Conservation (phyloP, 2,888 invertebrate species). For the Empis livida region DNA sequence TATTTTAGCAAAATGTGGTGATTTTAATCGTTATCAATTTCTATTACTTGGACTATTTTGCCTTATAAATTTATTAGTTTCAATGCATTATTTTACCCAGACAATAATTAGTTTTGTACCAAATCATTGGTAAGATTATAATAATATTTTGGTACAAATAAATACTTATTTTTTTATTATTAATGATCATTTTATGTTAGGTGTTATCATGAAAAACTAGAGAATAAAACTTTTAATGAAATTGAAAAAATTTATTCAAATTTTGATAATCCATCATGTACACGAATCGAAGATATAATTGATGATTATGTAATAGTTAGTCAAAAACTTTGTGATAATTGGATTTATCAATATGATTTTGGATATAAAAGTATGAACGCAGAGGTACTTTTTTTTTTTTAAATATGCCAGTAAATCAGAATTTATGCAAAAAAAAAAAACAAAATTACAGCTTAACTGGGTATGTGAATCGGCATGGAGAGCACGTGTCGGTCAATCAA, state of each 20-base stretch:
- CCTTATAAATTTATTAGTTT: slow-evolving; percentile 42
- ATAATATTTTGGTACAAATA: no score
- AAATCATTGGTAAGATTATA: slow-evolving; percentile 31
- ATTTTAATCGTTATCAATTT: slow-evolving; percentile 42
- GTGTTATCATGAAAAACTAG: slow-evolving; percentile 33
- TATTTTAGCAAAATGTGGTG: slow-evolving; percentile 42
- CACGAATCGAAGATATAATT: slow-evolving; percentile 25
- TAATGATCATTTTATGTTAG: slow-evolving; percentile 7
- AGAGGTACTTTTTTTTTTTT: slow-evolving; percentile 35
- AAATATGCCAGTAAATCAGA: no score
- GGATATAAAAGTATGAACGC: slow-evolving; percentile 47
- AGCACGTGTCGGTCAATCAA: slow-evolving; percentile 44
- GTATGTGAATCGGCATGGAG: slow-evolving; percentile 48
- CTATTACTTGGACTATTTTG: slow-evolving; percentile 42
- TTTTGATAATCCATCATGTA: slow-evolving; percentile 30
- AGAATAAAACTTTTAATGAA: slow-evolving; percentile 31
- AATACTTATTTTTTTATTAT: no score
- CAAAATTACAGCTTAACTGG: slow-evolving; percentile 39
- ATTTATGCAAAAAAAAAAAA: no score
- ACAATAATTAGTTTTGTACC: slow-evolving; percentile 45
- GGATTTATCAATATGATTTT: slow-evolving; percentile 45
- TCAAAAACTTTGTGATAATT: slow-evolving; percentile 35
- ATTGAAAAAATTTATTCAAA: slow-evolving; percentile 30
- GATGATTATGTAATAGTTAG: slow-evolving; percentile 27
- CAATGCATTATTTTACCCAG: slow-evolving; percentile 47